phyloP scores from a whole-genome alignment of 2,797 vertebrate species.

The Pangasius krempfi region DNA sequence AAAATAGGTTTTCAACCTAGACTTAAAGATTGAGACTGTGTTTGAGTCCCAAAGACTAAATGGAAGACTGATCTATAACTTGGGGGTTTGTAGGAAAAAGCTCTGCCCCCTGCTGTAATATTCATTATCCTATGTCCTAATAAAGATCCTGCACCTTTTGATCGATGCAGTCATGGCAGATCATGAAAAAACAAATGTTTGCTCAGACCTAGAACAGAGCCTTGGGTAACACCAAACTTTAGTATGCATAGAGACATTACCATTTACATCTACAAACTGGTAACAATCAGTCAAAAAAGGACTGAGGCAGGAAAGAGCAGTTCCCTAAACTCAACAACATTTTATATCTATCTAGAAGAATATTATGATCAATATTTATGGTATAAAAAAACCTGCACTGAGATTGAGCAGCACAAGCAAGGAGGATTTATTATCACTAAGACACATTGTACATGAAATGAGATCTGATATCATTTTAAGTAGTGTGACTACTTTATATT shows the following conservation, averaged over 20 bases:
- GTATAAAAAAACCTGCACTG: neutral
- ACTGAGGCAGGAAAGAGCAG: neutral
- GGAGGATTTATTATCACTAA: neutral
- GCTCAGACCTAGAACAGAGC: neutral
- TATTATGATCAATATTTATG: neutral
- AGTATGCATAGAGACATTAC: neutral
- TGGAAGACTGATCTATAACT: neutral
- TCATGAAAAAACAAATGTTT: neutral
- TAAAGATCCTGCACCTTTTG: neutral
- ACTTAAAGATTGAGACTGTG: neutral
- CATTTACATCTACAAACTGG: neutral
- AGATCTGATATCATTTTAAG: neutral
- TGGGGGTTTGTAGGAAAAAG: neutral
- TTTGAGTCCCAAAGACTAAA: neutral
- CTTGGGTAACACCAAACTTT: neutral
- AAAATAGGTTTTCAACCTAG: neutral
- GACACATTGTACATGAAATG: neutral
- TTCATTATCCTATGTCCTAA: neutral
- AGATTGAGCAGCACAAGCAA: neutral
- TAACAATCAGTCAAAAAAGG: neutral
- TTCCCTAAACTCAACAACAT: neutral
- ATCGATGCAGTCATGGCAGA: neutral
- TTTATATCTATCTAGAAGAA: neutral
- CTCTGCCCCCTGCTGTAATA: neutral
- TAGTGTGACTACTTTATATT: neutral